Base-by-base conservation (phyloP, 2,797 vertebrate species). In the Apodemus agrarius region DNA sequence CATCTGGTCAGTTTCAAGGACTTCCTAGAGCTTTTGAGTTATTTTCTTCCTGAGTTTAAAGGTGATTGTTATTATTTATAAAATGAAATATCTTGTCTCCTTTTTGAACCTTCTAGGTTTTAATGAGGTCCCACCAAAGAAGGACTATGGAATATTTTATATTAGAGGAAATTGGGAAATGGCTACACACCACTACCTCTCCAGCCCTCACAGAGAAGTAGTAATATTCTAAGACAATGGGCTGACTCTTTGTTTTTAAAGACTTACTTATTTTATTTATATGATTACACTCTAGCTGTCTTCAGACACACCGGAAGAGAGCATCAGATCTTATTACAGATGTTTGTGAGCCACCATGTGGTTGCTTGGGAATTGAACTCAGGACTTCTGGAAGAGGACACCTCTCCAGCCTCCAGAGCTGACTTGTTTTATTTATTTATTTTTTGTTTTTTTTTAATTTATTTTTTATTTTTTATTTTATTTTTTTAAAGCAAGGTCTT, bases 141-240 rank as follows among this genome's bases (percentile, higher is more conserved):
- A 24, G 13, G 16, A 52, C 29, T 65, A n/a, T 52, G 21, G 22
- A 49, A 52, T 69, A 37, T 54, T 87, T 54, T 11, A 3, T 29
- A n/a, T 26, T 52, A 52, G 46, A 87, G 65, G 34, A 86, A 72
- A 46, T 17, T 61, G 52, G 9, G 61, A 84, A 34, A 72, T 54
- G 6, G 4, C 22, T 87, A 24, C 12, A 69, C 1, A 19, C 12
- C 2, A 10, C 12, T 4, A 87, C 14, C 6, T 37, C 65, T 22
- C 11, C 49, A 87, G 14, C 67, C 49, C 49, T 40, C 49, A 40
- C 10, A 67, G 61, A 65, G 49, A 78, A 52, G 3, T 16, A 57
- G n/a, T 83, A 97, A 79, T 97, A 90, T 94, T 97, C 93, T 96
- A 95, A 97, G 74, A 95, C 91, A 94, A 54, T 40, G 78, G n/a